Evolutionary conservation across 2,113 vertebrate genomes (phyloP).

Genomic region (Maccullochella peelii): DNA sequence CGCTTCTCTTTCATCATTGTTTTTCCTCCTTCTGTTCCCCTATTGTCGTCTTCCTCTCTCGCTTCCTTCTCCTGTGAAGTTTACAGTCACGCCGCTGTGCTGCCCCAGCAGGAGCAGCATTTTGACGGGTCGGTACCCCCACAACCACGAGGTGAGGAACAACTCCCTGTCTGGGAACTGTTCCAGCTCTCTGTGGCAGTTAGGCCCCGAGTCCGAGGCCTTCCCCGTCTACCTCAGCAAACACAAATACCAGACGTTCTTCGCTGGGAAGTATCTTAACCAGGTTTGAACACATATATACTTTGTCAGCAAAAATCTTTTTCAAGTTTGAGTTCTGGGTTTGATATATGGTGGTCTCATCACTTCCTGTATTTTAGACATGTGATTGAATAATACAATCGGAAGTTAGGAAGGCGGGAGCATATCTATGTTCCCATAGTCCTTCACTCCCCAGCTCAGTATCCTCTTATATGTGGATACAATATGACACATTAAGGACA

Average conservation of each 20-base stretch:
- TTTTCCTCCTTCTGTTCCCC: background rate
- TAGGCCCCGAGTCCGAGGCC: conserved; percentile 72
- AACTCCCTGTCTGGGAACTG: conserved; percentile 86
- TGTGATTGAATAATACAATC: no score
- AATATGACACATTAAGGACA: no score
- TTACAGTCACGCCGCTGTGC: conserved; percentile 84
- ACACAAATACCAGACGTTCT: conserved; percentile 85
- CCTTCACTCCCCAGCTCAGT: no score
- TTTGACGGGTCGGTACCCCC: conserved; percentile 84
- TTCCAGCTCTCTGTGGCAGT: conserved; percentile 84
- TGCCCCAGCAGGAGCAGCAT: conserved; percentile 87
- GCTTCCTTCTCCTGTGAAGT: conserved; percentile 66
- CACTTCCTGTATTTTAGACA: no score
- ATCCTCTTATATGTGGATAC: no score
- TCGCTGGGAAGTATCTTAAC: conserved; percentile 86
- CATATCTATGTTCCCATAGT: no score
- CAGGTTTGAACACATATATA: conserved; percentile 72
- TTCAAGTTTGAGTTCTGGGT: background rate
- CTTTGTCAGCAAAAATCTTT: background rate
- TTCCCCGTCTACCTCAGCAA: conserved; percentile 85
- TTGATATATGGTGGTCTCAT: background rate
- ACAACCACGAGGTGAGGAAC: conserved; percentile 86
- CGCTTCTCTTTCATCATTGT: background rate
- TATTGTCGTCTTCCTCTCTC: conserved; percentile 3
- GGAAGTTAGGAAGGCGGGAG: no score